phyloP scores from a whole-genome alignment of 2,888 invertebrate species.

The Vesta saturnalis region DNA sequence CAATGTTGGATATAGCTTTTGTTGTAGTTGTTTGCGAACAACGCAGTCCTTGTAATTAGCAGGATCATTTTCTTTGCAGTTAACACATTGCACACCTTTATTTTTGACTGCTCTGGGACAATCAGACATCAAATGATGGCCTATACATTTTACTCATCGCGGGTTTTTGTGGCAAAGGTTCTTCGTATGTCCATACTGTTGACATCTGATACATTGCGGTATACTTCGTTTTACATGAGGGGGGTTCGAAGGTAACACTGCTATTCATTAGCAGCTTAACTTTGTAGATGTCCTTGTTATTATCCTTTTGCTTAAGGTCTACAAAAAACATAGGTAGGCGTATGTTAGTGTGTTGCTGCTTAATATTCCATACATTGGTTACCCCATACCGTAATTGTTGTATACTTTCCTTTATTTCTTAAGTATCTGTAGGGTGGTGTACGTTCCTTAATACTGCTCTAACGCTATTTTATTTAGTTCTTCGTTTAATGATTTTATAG shows the following conservation, averaged over 20 bases:
- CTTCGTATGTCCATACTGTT: constrained; percentile 7
- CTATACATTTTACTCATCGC: not conserved
- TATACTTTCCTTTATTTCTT: constrained; percentile 10
- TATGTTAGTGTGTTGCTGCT: constrained; percentile 17
- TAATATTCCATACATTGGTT: constrained; percentile 16
- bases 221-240: constrained; percentile 7
- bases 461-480: constrained; percentile 6
- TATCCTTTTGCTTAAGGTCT: constrained; percentile 4
- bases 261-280: constrained; percentile 23
- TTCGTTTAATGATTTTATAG: constrained; percentile 15
- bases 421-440: no score
- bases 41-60: not conserved
- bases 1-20: no score
- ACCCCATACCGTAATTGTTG: constrained; percentile 2
- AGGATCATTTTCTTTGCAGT: not conserved
- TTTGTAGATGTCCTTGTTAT: constrained; percentile 24
- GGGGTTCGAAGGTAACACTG: constrained; percentile 11
- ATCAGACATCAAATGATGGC: constrained; percentile 3
- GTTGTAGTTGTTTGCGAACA: not conserved
- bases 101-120: constrained; percentile 8
- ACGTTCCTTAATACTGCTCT: no score
- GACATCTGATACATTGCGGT: constrained; percentile 3
- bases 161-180: not conserved
- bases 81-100: not conserved
- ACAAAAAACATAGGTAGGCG: no score